Evolutionary conservation across 2,888 invertebrate genomes (phyloP).

Genomic region (Scaptomyza parva): DNA sequence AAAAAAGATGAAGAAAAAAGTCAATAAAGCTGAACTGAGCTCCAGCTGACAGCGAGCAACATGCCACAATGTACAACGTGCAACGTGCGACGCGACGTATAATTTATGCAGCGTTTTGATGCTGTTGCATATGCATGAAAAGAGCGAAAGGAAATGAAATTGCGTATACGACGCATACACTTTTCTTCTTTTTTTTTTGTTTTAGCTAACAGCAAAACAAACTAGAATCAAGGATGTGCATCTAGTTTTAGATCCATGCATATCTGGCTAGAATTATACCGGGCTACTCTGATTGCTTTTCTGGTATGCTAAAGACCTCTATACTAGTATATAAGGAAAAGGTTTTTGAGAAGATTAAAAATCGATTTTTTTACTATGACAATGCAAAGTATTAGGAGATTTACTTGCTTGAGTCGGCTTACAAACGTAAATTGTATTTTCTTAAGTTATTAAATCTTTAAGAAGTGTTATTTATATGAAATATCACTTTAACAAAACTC

Average conservation of each 20-base stretch:
- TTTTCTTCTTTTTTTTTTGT: too few relatives aligned
- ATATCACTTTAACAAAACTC: too few relatives aligned
- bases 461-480: background rate
- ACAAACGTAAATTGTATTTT: background rate
- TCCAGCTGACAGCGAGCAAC: slow-evolving; percentile 31
- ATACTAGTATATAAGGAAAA: too few relatives aligned
- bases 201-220: slow-evolving; percentile 9
- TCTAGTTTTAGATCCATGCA: background rate
- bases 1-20: slow-evolving; percentile 12
- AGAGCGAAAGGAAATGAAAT: slow-evolving; percentile 18
- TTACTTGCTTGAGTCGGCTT: background rate
- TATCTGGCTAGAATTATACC: slow-evolving; percentile 2
- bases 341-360: background rate
- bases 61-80: slow-evolving; percentile 43
- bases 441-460: background rate
- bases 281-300: slow-evolving; percentile 20
- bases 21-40: slow-evolving; percentile 46
- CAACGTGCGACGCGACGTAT: slow-evolving; percentile 54
- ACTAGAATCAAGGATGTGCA: slow-evolving; percentile 17
- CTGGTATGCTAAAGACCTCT: slow-evolving; percentile 1
- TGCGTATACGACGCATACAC: slow-evolving; percentile 39
- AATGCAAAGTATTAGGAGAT: background rate
- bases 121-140: slow-evolving; percentile 75
- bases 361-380: background rate
- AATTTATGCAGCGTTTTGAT: slow-evolving; percentile 74